Percentiles rank a stretch among this genome's conserved stretches.
Conservation (phyloP, 2,797 vertebrate genomes). For the Semaprochilodus insignis region DNA sequence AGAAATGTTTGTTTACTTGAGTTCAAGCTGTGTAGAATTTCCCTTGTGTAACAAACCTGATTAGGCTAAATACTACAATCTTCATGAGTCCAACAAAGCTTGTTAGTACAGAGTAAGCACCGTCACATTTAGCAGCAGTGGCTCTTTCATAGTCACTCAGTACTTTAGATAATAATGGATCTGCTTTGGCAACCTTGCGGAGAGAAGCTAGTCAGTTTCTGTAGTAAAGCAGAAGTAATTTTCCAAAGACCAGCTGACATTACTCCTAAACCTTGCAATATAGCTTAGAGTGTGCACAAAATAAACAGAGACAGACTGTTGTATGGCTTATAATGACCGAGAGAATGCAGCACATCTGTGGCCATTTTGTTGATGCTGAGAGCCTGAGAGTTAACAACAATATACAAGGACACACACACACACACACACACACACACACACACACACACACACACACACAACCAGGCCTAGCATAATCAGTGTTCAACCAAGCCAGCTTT, state of each 20-base stretch:
- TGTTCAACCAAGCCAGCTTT: not conserved
- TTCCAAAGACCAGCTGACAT: not conserved
- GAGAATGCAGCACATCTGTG: constrained; percentile 25
- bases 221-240: constrained; percentile 20
- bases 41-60: not conserved
- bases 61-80: not conserved
- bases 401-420: not conserved
- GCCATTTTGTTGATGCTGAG: not conserved
- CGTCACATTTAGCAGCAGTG: not conserved
- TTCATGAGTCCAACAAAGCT: not conserved
- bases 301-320: not conserved
- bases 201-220: constrained; percentile 14
- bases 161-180: not conserved
- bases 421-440: not conserved
- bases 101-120: not conserved
- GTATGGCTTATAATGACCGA: not conserved
- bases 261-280: not conserved
- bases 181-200: constrained; percentile 11
- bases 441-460: not conserved
- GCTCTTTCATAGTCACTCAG: not conserved
- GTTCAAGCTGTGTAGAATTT: not conserved
- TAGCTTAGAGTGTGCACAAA: not conserved
- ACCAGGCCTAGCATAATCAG: not conserved
- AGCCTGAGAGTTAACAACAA: constrained; percentile 11
- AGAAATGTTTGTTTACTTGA: too few species aligned